Evolutionary conservation across 37 sponge, comb jelly and placozoan species (phyloP), one percentile per base, ranked within the genome.

Genomic region (Tethya wilhelma): DNA sequence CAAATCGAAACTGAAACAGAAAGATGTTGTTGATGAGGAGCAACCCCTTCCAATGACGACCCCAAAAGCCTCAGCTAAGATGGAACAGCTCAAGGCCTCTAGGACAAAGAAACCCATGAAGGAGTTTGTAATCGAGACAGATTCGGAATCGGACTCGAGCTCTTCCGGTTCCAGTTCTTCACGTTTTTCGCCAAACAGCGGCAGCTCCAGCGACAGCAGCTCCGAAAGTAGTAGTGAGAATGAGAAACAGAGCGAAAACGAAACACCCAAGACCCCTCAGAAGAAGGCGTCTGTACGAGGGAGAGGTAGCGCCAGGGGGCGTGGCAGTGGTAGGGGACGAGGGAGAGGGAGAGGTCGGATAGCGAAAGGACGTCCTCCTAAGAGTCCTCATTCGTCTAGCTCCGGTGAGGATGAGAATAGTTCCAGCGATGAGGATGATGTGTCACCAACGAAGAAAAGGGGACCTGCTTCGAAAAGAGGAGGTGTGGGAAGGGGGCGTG

Each of bases 101-200:
- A 6, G 71, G 29, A 22, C 44, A 1, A 33, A 7, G 26, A 57
- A 59, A 38, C 85, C 86, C 4, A 59, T 85, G 73, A 85, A 85
- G 55, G 86, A 85, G 73, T 85, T 69, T 62, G 79, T 85, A 26
- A 78, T 85, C 33, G 86, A 85, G 56, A 85, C 78, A 11, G 77
- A 77, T 40, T 77, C 79, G 5, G 86, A 77, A 9, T 83, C 84
- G 20, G 71, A 82, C 38, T 62, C 64, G 49, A 74, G 75, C 46
- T 83, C 82, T 2, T 84, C 86, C 34, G 70, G 64, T 28, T 71
- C 86, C 70, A 77, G 71, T 28, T 71, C 79, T 0, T 43, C 60
- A 23, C 43, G 46, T 19, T 71, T 73, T 17, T 29, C 82, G 74
- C 75, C 74, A 0, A 53, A 71, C 72, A 83, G 67, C 38, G 59